Conservation (phyloP, 2,113 vertebrate genomes). For the Perca fluviatilis region DNA sequence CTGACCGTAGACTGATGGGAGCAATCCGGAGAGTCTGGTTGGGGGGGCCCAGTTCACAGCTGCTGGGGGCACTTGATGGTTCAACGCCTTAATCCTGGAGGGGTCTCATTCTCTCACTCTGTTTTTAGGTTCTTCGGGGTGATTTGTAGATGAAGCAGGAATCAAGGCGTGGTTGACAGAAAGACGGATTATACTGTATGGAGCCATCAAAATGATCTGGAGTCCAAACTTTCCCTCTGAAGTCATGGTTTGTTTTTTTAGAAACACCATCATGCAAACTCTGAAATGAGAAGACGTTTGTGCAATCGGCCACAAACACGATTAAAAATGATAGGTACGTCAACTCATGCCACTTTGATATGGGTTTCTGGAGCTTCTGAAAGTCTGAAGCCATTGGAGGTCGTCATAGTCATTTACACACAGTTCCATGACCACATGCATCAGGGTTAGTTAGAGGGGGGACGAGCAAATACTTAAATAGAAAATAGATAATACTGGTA, state of each 20-base stretch:
- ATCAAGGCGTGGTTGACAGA: slow-evolving; percentile 37
- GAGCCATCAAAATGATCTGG: slow-evolving; percentile 29
- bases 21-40: slow-evolving; percentile 67
- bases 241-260: slow-evolving; percentile 26
- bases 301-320: not conserved
- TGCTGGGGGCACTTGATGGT: slow-evolving; percentile 73
- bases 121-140: slow-evolving; percentile 64
- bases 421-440: slow-evolving; percentile 44
- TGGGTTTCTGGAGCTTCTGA: slow-evolving; percentile 14
- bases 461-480: slow-evolving; percentile 33
- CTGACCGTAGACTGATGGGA: slow-evolving; percentile 59
- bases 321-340: not conserved
- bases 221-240: slow-evolving; percentile 48
- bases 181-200: slow-evolving; percentile 13
- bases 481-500: slow-evolving; percentile 53
- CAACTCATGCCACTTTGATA: slow-evolving; percentile 5
- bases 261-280: not conserved
- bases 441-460: slow-evolving; percentile 42
- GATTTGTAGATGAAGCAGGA: slow-evolving; percentile 29
- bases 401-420: slow-evolving; percentile 9
- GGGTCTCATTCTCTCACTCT: slow-evolving; percentile 55
- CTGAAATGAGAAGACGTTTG: slow-evolving; percentile 26
- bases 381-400: not conserved
- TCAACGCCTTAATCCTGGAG: slow-evolving; percentile 66
- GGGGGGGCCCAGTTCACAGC: slow-evolving; percentile 70